A percentile compares a stretch with the other conserved stretches of the same genome.
phyloP scores from a whole-genome alignment of 2,888 invertebrate species.

The Dasysyrphus tricinctus region DNA sequence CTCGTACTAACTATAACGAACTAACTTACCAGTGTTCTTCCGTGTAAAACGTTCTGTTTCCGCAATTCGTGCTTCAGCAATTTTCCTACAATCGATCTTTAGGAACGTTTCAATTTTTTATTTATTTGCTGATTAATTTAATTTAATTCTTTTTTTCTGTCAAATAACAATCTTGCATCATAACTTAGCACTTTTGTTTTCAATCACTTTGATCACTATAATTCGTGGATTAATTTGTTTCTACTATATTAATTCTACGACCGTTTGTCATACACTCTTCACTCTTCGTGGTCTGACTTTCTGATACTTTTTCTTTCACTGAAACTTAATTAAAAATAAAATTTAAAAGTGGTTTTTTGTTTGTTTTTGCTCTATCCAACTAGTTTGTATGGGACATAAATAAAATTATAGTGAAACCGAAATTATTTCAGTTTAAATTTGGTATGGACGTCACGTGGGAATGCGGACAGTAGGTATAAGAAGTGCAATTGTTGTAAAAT shows the following conservation, averaged over 20 bases:
- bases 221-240: constrained; percentile 21
- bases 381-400: constrained; percentile 23
- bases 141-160: constrained; percentile 7
- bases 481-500: constrained; percentile 44
- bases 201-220: constrained; percentile 53
- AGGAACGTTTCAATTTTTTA: constrained; percentile 40
- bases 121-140: constrained; percentile 12
- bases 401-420: constrained; percentile 67
- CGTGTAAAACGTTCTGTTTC: constrained; percentile 49
- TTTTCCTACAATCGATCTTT: constrained; percentile 42
- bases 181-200: constrained; percentile 66
- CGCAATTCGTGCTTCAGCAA: constrained; percentile 47
- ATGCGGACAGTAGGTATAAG: constrained; percentile 56
- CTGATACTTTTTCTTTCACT: constrained; percentile 69
- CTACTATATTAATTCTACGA: constrained; percentile 28
- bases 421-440: constrained; percentile 33
- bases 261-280: constrained; percentile 16
- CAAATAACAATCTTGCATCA: constrained; percentile 24
- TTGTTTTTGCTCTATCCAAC: constrained; percentile 7
- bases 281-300: constrained; percentile 39
- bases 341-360: constrained; percentile 15
- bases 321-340: constrained; percentile 47
- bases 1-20: too few species aligned
- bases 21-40: constrained; percentile 52
- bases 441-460: constrained; percentile 73